A percentile compares a stretch with the other conserved stretches of the same genome.
Evolutionary conservation across 2,797 vertebrate species (phyloP).

Genomic region (Garrulus glandarius): DNA sequence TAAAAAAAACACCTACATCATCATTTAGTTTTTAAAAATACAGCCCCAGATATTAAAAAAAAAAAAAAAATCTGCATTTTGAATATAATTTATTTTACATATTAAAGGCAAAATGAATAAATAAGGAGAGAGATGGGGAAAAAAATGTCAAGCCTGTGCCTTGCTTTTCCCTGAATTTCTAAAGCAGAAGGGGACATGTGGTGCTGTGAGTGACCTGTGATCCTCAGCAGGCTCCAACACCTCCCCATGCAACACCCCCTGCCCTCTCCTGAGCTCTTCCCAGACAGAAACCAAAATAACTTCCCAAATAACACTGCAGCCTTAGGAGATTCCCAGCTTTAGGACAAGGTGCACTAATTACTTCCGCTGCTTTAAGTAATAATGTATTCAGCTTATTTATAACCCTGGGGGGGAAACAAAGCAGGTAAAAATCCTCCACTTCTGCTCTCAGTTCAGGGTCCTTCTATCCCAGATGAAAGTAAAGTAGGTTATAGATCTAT

Average conservation of each 20-base stretch:
- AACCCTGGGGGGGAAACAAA: not conserved
- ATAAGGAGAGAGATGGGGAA: not conserved
- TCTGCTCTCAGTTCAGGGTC: not conserved
- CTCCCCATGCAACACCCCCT: not conserved
- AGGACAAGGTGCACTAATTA: not conserved
- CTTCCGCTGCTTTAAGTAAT: not conserved
- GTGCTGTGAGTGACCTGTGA: rapidly evolving
- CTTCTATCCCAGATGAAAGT: not conserved
- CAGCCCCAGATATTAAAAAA: not conserved
- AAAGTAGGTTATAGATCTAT: slow-evolving; percentile 33
- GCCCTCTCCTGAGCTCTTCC: not conserved
- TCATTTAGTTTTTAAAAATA: not conserved
- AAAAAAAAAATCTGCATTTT: not conserved
- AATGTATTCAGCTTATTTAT: not conserved
- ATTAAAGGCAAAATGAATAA: not conserved
- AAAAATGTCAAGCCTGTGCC: not conserved
- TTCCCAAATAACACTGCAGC: not conserved
- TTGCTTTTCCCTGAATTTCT: not conserved
- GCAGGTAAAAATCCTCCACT: not conserved
- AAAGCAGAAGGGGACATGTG: not conserved
- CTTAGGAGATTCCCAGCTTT: not conserved
- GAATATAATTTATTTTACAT: not conserved
- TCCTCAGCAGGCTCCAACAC: not conserved
- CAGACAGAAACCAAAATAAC: not conserved
- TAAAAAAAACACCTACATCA: not conserved